A percentile compares a stretch with the other conserved stretches of the same genome.
These are phyloP conservation scores for Amaurobius ferox DNA, from an alignment of 2,888 invertebrate genomes.

Conservation along the genomic window DNA sequence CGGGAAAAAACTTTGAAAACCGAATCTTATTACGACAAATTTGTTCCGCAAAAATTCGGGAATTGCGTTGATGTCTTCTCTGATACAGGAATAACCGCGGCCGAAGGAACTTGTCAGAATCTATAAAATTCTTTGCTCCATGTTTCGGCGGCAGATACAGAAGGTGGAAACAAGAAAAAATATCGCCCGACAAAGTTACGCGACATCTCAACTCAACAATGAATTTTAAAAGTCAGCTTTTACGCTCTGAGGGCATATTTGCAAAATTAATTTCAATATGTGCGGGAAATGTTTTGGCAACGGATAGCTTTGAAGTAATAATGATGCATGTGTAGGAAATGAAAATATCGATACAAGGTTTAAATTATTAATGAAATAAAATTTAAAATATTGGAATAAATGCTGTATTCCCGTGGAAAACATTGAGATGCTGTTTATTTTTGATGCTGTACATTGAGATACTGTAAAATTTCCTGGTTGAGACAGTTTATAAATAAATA, in stretches of 20 bases:
- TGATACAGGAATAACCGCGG: constrained; percentile 19
- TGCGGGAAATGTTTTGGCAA: no score
- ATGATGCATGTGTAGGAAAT: no score
- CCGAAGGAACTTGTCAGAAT: constrained; percentile 47
- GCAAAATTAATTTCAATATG: neutral
- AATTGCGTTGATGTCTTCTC: neutral
- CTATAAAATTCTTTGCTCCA: constrained; percentile 31
- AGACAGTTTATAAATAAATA: no score
- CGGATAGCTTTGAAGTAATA: no score
- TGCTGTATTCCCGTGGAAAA: no score
- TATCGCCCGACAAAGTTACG: constrained; percentile 1
- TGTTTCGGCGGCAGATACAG: no score
- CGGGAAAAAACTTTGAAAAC: constrained; percentile 39
- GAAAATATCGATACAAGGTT: no score
- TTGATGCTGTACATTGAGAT: no score
- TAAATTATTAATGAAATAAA: no score
- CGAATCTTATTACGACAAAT: constrained; percentile 53
- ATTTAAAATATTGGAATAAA: no score
- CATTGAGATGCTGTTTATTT: no score
- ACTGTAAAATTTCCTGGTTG: no score
- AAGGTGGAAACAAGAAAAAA: constrained; percentile 22
- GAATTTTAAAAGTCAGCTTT: constrained; percentile 9
- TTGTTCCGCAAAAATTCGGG: constrained; percentile 37
- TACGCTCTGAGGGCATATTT: neutral
- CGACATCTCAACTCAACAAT: constrained; percentile 11